phyloP scores from a whole-genome alignment of 2,113 vertebrate species.

The Sturnira hondurensis region DNA sequence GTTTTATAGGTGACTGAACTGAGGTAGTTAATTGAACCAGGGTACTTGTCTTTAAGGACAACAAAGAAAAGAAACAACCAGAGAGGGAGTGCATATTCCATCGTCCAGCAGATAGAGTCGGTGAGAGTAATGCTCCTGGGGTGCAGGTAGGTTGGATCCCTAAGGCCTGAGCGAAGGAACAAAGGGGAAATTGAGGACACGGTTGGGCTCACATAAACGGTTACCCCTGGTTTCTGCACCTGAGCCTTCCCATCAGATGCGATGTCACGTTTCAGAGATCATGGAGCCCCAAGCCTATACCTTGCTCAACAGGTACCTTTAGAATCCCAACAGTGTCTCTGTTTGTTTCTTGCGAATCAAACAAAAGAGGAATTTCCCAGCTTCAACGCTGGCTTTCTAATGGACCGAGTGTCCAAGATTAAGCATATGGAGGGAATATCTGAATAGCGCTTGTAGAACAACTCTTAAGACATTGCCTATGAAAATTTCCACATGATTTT shows the following conservation, averaged over 20 bases:
- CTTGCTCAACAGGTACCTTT: background rate
- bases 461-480: slow-evolving; percentile 24
- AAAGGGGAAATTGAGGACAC: background rate
- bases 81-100: background rate
- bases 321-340: background rate
- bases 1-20: background rate
- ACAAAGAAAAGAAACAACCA: background rate
- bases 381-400: background rate
- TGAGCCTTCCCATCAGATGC: background rate
- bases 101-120: background rate
- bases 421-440: background rate
- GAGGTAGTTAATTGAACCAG: background rate
- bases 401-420: background rate
- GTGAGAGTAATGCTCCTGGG: background rate
- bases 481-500: slow-evolving; percentile 9
- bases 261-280: background rate
- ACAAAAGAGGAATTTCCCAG: background rate
- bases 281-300: background rate
- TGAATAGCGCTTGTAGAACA: background rate
- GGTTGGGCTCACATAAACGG: background rate
- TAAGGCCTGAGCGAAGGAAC: background rate
- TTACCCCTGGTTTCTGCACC: background rate
- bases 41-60: background rate
- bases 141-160: background rate
- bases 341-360: background rate